Conservation (phyloP, 2,888 invertebrate species). For the Parnassius glacialis region DNA sequence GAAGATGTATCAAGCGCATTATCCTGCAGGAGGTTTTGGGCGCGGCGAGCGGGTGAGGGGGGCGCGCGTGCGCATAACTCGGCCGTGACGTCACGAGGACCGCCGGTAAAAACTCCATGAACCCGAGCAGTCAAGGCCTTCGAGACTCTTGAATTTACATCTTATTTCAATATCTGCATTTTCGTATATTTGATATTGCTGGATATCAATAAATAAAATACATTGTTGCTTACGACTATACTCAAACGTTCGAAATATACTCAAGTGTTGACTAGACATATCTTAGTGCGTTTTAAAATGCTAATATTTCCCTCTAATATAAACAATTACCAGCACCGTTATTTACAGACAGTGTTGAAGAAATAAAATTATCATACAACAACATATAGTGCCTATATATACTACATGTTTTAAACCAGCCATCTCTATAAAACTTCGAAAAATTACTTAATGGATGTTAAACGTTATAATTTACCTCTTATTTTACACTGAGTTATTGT, state of each 20-base stretch:
- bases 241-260: too few species aligned
- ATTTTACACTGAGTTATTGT: constrained; percentile 8
- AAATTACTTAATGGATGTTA: background rate
- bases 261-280: too few species aligned
- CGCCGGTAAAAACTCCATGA: constrained; percentile 69
- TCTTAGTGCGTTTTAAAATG: too few species aligned
- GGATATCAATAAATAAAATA: constrained; percentile 2
- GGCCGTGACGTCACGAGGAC: constrained; percentile 69
- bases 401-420: too few species aligned
- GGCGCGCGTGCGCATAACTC: constrained; percentile 70
- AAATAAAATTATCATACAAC: too few species aligned
- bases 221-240: background rate
- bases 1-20: constrained; percentile 72
- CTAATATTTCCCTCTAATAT: too few species aligned
- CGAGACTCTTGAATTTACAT: constrained; percentile 57
- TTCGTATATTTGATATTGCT: constrained; percentile 6
- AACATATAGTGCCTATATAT: too few species aligned
- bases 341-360: too few species aligned
- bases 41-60: constrained; percentile 38
- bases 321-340: too few species aligned
- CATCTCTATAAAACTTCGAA: too few species aligned
- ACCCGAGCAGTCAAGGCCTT: constrained; percentile 71
- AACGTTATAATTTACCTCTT: constrained; percentile 9
- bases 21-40: constrained; percentile 69
- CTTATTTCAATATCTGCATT: constrained; percentile 22